Evolutionary conservation across 2,113 vertebrate species (phyloP).

Genomic region (Perca schrenkii): DNA sequence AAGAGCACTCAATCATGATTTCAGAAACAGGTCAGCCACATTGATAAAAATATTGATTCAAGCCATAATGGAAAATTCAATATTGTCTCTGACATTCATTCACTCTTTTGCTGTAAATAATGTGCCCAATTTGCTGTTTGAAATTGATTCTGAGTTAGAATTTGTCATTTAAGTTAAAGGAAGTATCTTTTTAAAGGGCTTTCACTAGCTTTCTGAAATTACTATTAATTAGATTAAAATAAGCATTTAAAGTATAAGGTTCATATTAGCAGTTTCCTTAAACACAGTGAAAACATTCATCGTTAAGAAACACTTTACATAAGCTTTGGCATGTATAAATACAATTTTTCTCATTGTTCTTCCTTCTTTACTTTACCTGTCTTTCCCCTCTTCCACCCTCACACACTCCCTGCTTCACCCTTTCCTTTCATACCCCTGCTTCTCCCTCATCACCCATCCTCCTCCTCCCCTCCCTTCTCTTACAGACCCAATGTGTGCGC

Average conservation of each 20-base stretch:
- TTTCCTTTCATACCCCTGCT: background rate
- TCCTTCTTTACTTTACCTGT: background rate
- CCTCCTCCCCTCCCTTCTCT: background rate
- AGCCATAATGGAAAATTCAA: conserved; percentile 39
- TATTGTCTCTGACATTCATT: conserved; percentile 3
- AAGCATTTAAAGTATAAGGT: background rate
- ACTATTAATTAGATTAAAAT: background rate
- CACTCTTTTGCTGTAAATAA: background rate
- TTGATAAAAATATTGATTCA: conserved; percentile 43
- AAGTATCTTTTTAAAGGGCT: background rate
- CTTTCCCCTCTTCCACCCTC: background rate
- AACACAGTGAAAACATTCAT: background rate
- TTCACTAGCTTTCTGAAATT: background rate
- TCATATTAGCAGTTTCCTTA: background rate
- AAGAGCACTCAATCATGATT: background rate
- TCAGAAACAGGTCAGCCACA: conserved; percentile 28
- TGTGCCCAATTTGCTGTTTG: background rate
- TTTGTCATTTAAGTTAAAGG: background rate
- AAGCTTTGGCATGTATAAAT: background rate
- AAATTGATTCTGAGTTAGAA: background rate
- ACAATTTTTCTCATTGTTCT: background rate
- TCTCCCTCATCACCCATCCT: background rate
- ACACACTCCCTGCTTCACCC: too few species aligned
- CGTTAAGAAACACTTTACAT: background rate
- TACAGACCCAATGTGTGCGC: conserved; percentile 94